Evolutionary conservation across 2,797 vertebrate species (phyloP), one percentile per base, ranked within the genome.

Genomic region (Cossypha polioptera): DNA sequence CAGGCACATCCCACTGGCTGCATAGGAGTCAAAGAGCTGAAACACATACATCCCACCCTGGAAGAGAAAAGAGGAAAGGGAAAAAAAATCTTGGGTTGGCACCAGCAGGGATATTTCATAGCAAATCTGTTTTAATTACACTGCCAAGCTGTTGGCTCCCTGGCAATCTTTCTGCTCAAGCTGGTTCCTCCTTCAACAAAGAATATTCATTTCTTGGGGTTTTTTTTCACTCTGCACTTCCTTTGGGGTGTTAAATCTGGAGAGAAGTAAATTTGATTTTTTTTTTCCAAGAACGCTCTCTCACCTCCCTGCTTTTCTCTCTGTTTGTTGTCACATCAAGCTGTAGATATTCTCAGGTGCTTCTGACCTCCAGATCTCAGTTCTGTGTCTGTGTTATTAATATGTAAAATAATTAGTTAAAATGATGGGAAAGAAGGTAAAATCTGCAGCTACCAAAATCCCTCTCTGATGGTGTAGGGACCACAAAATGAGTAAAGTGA

Each of bases 11-110:
- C 99, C 99, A 24, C 99, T 99, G 96, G 99, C 99, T 10, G 99
- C 99, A 1, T 99, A 99, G 1, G 99, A 98, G 91, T 99, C 99
- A 93, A 99, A 99, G 63, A 99, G 97, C 97, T 99, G 99, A 96
- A 99, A 99, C 86, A 99, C 98, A 16, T 99, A 99, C 99, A 99
- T 99, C 66, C 99, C 99, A 33, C 99, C 99, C 99, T 99, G 96
- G 53, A 66, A 96, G 72, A 89, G 54, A 55, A 90, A 93, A 81
- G 62, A 92, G 81, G 93, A 88, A 87, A 89, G 73, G 18, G 8
- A 78, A 76, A 86, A 86, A 86, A 95, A 83, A 96, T 1, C 19
- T 1, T 42, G 16, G 6, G 7, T 65, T 83, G 43, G 55, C 53
- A 94, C 6, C 2, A 1, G 68, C 0, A 3, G 33, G 33, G 75